Evolutionary conservation across 2,797 vertebrate species (phyloP), one percentile per base, ranked within the genome.

Genomic region (Parotocinclus haroldoi): DNA sequence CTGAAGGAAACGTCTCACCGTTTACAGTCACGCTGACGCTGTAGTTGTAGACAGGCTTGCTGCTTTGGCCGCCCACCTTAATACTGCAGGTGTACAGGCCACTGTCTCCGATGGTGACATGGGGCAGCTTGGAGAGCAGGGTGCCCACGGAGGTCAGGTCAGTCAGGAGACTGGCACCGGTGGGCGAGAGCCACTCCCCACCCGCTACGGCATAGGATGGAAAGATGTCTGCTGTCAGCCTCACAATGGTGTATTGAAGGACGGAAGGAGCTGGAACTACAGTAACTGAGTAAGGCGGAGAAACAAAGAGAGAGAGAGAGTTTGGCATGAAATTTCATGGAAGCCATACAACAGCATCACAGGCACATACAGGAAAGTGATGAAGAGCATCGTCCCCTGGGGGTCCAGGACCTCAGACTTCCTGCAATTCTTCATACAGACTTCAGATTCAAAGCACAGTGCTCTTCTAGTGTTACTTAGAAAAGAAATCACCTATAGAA

Each of bases 31-130:
- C 77, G 0, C 74, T 27, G 69, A 90, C 79, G 1, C 36, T 53
- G 74, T 85, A 85, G 65, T 68, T 0, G 42, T 82, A 81, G 10
- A 64, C 9, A 16, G 8, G 0, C 4, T 7, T 75, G 37, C 42
- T 72, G 75, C 71, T 69, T 42, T 74, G 78, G 3, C 78, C 78
- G 48, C 11, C 12, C 0, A 76, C 66, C 59, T 60, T 49, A 52
- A 89, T 76, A 44, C 42, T 71, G 55, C 89, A 91, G 53, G 71
- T 56, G 44, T 90, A 92, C 48, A 42, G 5, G 18, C 89, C 91
- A 0, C 1, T 18, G 52, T 92, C 88, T 0, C 0, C 49, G n/a
- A 0, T 14, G 51, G 50, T 56, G 51, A 89, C 40, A 53, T 27
- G 69, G 7, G 91, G 87, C 63, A 90, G 71, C 74, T 91, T 91